These are phyloP conservation scores for Thalassoma bifasciatum DNA, from an alignment of 2,113 vertebrate genomes.

Conservation along the genomic window DNA sequence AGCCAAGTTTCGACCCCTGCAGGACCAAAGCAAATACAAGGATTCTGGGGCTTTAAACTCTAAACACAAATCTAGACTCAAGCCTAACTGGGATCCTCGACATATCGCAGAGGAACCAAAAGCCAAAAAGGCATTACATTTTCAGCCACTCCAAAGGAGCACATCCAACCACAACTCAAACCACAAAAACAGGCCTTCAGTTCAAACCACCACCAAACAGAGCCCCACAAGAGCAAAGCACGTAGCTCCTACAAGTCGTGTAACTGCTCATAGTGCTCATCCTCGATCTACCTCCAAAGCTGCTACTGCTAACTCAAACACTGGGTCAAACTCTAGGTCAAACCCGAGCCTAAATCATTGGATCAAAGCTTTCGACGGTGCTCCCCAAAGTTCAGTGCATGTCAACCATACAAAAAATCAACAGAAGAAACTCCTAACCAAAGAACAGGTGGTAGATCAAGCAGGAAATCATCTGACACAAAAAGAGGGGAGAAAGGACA, in stretches of 20 bases:
- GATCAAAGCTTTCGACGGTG: conserved; percentile 51
- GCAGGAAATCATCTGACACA: conserved; percentile 33
- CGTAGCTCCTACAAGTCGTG: conserved; percentile 21
- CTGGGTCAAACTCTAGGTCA: conserved; percentile 36
- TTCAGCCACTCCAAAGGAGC: conserved; percentile 53
- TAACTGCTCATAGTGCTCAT: conserved; percentile 48
- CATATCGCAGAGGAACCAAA: conserved; percentile 50
- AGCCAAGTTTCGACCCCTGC: conserved; percentile 48
- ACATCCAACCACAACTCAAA: conserved; percentile 52
- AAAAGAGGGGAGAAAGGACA: conserved; percentile 44
- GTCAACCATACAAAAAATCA: conserved; percentile 45
- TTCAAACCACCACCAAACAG: conserved; percentile 47
- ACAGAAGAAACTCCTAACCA: conserved; percentile 62
- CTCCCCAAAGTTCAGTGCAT: conserved; percentile 34
- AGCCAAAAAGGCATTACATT: conserved; percentile 54
- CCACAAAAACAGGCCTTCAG: conserved; percentile 45
- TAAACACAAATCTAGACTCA: conserved; percentile 62
- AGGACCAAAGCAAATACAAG: conserved; percentile 56
- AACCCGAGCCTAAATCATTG: conserved; percentile 49
- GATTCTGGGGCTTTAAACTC: conserved; percentile 29
- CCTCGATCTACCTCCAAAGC: conserved; percentile 57
- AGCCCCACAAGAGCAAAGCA: conserved; percentile 65
- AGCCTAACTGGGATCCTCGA: conserved; percentile 52
- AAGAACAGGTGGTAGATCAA: conserved; percentile 59
- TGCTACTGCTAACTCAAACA: conserved; percentile 11